Base-by-base conservation (phyloP, 2,888 invertebrate species). In the Eristalis tenax region DNA sequence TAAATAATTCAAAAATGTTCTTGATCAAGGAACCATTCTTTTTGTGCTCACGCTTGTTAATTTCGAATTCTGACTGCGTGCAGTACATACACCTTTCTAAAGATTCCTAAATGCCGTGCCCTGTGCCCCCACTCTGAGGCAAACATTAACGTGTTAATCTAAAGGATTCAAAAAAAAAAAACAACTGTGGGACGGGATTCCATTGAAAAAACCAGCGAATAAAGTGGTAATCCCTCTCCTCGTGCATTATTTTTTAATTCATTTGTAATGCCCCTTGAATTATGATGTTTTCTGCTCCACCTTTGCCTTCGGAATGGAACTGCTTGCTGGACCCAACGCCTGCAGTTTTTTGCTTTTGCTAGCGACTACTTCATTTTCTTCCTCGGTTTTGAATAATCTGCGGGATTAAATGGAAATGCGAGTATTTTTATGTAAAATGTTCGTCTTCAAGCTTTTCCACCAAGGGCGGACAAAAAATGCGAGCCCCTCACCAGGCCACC, bases 241-340 rank as follows among this genome's bases (percentile, higher is more conserved):
- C 79, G 79, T 79, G 83, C 38, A 87, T 83, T 87, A 78, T 75
- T 78, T 87, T 83, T 43, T n/a, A 15, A 13, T 43, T 43, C 40
- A 83, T 83, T 87, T 87, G 79, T 83, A 83, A 87, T 83, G 74
- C 70, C 79, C 71, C 79, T 83, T 87, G 68, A 87, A 87, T 64
- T 69, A 71, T 74, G 26, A 59, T 71, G 63, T 75, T 80, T 83
- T 83, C 80, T 76, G 75, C 75, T 69, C 61, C 81, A 81, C 71
- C 84, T 80, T 66, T 35, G 61, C 59, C 63, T 63, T 57, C 13
- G 64, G n/a, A 50, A 38, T 6, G 40, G 32, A 40, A 40, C 18
- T 43, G 23, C 22, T 69, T n/a, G 57, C 76, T n/a, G 57, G 15
- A 28, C 15, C 13, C 68, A 43, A n/a, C 50, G n/a, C 15, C 5